These are phyloP conservation scores for Cosmia trapezina DNA, from an alignment of 2,888 invertebrate genomes.

Conservation along the genomic window DNA sequence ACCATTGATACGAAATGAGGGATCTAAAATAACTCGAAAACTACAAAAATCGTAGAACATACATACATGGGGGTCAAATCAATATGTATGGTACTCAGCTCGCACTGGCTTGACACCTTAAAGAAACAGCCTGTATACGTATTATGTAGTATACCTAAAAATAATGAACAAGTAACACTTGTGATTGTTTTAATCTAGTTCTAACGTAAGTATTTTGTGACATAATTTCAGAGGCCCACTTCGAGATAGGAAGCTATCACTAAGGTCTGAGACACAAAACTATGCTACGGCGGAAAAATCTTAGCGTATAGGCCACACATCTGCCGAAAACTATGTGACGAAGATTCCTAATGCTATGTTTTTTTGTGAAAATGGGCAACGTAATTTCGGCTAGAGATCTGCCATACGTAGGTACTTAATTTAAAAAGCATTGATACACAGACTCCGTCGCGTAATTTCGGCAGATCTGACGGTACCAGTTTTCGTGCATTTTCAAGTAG, in stretches of 20 bases:
- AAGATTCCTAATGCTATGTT: neutral
- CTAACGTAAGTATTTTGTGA: conserved; percentile 12
- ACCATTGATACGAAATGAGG: too few relatives aligned
- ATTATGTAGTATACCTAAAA: too few relatives aligned
- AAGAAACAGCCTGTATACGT: too few relatives aligned
- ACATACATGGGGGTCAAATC: too few relatives aligned
- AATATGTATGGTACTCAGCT: too few relatives aligned
- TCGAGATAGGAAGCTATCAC: neutral
- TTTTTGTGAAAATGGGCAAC: neutral
- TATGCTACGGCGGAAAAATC: neutral
- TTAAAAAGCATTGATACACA: neutral
- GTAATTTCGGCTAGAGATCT: too few relatives aligned
- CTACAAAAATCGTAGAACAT: too few relatives aligned
- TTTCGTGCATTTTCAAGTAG: neutral
- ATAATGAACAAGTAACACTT: conserved; percentile 52
- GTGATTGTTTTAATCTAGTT: conserved; percentile 10
- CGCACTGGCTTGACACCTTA: too few relatives aligned
- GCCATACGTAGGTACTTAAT: neutral
- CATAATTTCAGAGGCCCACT: conserved; percentile 25
- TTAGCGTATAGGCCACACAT: neutral
- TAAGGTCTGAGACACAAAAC: neutral
- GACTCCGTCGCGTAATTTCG: neutral
- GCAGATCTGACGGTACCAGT: neutral
- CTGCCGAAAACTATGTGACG: neutral
- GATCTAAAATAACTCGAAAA: too few relatives aligned